These are phyloP conservation scores for Drosophila parthenogenetica DNA, from an alignment of 2,888 invertebrate genomes.

Conservation along the genomic window DNA sequence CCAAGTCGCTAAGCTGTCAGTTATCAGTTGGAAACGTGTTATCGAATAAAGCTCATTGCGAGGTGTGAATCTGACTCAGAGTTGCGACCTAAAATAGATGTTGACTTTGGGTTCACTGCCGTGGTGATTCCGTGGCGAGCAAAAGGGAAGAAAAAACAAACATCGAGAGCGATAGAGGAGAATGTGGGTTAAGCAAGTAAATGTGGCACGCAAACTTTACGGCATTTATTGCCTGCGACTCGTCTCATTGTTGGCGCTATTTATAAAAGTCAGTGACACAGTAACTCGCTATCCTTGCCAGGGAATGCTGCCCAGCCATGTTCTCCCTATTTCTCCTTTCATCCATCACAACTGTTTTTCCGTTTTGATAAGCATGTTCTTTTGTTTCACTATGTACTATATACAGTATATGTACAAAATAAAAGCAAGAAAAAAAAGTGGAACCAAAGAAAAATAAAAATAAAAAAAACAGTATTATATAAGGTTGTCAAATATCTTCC, in stretches of 20 bases:
- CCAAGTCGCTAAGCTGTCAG: constrained; percentile 30
- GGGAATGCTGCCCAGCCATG: constrained; percentile 24
- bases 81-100: constrained; percentile 58
- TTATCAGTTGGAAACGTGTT: constrained; percentile 12
- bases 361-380: constrained; percentile 77
- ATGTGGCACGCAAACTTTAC: constrained; percentile 43
- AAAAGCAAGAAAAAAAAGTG: constrained; percentile 15
- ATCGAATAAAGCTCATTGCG: constrained; percentile 44
- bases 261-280: constrained; percentile 80
- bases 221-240: constrained; percentile 58
- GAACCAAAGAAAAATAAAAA: background rate
- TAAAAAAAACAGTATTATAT: constrained; percentile 51
- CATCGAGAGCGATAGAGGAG: background rate
- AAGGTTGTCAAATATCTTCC: too few species aligned
- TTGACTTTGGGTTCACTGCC: constrained; percentile 57
- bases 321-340: background rate
- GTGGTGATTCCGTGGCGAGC: constrained; percentile 6
- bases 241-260: constrained; percentile 73
- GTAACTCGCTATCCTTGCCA: constrained; percentile 67
- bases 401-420: constrained; percentile 18
- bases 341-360: constrained; percentile 70
- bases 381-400: constrained; percentile 62
- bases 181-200: constrained; percentile 30
- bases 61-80: constrained; percentile 62
- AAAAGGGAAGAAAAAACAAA: background rate